Conservation (phyloP, 53 echinoderm and acorn worm species). For the Astropecten irregularis region DNA sequence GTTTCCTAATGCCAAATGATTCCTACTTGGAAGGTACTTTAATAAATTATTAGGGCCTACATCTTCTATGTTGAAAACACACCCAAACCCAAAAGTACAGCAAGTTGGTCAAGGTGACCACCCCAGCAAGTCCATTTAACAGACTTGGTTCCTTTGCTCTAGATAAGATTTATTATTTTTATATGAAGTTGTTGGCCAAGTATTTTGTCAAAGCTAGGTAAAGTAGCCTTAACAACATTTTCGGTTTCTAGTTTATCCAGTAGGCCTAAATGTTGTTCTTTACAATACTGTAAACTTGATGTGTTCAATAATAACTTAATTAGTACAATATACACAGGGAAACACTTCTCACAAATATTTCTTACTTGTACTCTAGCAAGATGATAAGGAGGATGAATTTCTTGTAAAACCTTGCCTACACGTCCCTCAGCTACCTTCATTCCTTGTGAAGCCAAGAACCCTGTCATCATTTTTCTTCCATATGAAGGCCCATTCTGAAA, state of each 20-base stretch:
- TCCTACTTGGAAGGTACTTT: background rate
- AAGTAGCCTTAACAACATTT: background rate
- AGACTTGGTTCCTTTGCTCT: background rate
- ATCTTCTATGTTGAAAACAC: background rate
- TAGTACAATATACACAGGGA: background rate
- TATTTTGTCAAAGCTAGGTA: background rate
- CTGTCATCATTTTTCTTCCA: background rate
- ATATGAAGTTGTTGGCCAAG: background rate
- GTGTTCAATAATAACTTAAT: background rate
- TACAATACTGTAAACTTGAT: background rate
- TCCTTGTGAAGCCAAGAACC: background rate
- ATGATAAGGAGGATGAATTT: background rate
- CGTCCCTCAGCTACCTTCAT: background rate
- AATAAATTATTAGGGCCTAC: background rate
- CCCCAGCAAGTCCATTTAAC: background rate
- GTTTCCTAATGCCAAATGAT: background rate
- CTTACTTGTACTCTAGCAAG: background rate
- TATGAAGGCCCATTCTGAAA: background rate
- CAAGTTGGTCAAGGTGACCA: background rate
- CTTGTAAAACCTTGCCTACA: background rate
- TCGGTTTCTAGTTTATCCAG: background rate
- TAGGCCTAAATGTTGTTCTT: background rate
- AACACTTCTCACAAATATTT: background rate
- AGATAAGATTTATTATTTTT: background rate
- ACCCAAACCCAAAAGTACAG: background rate